Evolutionary conservation across 2,113 vertebrate genomes (phyloP).

Genomic region (Indri indri): DNA sequence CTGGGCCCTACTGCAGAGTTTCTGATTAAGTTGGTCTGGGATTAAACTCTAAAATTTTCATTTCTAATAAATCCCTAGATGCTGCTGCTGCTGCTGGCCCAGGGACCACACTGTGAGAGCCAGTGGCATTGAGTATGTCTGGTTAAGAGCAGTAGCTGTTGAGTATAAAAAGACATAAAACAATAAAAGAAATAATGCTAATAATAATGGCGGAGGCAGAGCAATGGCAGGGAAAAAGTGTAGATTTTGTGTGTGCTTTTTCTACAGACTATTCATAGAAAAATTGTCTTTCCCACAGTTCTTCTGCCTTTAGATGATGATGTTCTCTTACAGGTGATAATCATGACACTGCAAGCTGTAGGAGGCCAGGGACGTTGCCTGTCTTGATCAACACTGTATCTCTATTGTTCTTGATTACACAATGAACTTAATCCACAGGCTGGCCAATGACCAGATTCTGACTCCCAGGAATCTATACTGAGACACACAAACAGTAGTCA

Average conservation of each 20-base stretch:
- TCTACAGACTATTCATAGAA: not conserved
- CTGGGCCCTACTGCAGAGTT: not conserved
- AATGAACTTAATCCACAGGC: not conserved
- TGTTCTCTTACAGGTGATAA: not conserved
- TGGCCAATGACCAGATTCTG: not conserved
- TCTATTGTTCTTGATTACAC: not conserved
- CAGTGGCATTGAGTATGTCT: not conserved
- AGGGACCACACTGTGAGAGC: not conserved
- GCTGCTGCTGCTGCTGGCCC: not conserved
- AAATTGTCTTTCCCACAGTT: not conserved
- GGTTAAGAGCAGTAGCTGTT: not conserved
- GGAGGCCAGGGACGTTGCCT: not conserved
- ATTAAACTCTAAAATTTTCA: not conserved
- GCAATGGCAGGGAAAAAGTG: not conserved
- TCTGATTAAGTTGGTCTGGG: not conserved
- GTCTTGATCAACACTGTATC: not conserved
- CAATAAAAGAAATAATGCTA: not conserved
- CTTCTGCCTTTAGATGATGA: not conserved
- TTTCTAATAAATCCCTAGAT: not conserved
- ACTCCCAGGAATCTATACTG: not conserved
- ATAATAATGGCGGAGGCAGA: not conserved
- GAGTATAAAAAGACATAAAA: not conserved
- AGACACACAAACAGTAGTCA: not conserved
- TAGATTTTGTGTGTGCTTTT: not conserved
- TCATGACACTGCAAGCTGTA: not conserved